Conservation (phyloP, 2,113 vertebrate genomes). For the Tragulus kanchil region DNA sequence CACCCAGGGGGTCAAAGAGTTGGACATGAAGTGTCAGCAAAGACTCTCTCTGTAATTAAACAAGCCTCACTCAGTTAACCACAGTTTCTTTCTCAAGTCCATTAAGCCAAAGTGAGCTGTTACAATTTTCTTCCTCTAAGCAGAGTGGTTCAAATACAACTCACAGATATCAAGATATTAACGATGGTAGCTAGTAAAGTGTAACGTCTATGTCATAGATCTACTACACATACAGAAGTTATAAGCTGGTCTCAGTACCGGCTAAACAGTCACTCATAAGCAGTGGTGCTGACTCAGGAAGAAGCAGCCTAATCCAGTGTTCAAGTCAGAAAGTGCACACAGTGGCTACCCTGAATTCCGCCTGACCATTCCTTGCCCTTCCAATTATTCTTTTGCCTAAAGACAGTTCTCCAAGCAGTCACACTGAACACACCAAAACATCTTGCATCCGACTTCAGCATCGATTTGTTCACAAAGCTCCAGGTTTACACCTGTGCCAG, state of each 20-base stretch:
- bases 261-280: neutral
- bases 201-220: neutral
- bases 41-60: neutral
- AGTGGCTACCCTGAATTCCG: neutral
- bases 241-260: neutral
- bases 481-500: neutral
- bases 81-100: constrained; percentile 10
- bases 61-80: neutral
- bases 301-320: neutral
- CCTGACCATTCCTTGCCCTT: neutral
- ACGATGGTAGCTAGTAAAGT: neutral
- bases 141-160: neutral
- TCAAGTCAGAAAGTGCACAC: neutral
- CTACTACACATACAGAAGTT: neutral
- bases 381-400: neutral
- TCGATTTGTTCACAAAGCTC: neutral
- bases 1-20: neutral
- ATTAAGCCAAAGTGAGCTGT: neutral
- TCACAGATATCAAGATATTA: neutral
- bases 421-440: neutral
- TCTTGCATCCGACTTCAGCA: neutral
- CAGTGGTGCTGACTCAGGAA: neutral
- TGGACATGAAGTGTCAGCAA: neutral
- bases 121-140: neutral
- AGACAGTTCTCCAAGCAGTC: neutral